Evolutionary conservation across 2,888 invertebrate species (phyloP).

Genomic region (Perdita meconis): DNA sequence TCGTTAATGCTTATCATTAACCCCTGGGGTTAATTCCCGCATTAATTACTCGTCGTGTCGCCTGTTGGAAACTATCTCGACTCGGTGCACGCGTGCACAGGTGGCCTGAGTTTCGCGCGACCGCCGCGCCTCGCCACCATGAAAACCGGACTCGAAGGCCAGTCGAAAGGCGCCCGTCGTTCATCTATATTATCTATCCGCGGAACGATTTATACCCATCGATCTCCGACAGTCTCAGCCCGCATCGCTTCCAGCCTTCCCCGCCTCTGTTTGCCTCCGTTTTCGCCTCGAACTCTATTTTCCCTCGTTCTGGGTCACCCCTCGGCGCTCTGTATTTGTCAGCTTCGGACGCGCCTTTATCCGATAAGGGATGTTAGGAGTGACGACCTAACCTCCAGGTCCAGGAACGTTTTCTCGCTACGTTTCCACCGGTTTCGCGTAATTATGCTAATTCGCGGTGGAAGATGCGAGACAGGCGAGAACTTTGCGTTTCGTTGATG

Average conservation of each 20-base stretch:
- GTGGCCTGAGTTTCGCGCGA: constrained; percentile 46
- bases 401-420: too few relatives aligned
- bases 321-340: background rate
- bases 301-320: background rate
- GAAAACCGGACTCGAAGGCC: constrained; percentile 27
- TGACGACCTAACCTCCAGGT: too few relatives aligned
- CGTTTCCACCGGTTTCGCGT: background rate
- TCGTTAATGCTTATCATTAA: constrained; percentile 80
- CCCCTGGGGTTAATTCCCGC: constrained; percentile 77
- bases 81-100: constrained; percentile 51
- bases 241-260: constrained; percentile 1
- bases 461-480: constrained; percentile 7
- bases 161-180: constrained; percentile 19
- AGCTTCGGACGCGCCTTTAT: background rate
- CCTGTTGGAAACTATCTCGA: constrained; percentile 66
- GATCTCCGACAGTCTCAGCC: constrained; percentile 9
- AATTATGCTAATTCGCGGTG: constrained; percentile 13
- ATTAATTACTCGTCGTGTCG: constrained; percentile 74
- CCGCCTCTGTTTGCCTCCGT: background rate
- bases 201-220: constrained; percentile 34
- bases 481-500: constrained; percentile 23
- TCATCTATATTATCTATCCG: background rate
- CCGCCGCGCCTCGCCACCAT: constrained; percentile 15
- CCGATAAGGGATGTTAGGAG: background rate
- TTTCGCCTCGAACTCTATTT: background rate